Percentiles rank a stretch among this genome's conserved stretches.
Conservation (phyloP, 2,888 invertebrate species). For the Apeira syringaria region DNA sequence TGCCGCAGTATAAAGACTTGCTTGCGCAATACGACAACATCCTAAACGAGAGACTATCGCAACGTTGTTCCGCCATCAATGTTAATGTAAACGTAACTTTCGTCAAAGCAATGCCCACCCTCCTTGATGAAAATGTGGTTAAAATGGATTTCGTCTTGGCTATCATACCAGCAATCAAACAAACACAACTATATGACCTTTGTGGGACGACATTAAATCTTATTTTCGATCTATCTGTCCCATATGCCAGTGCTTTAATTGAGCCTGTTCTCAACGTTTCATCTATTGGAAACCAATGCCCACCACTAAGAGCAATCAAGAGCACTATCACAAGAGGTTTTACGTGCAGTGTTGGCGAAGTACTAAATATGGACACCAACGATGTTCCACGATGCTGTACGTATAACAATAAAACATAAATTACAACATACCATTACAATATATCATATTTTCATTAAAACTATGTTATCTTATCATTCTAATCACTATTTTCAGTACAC, state of each 20-base stretch:
- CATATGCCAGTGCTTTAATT: slow-evolving; percentile 94
- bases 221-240: slow-evolving; percentile 96
- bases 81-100: slow-evolving; percentile 97
- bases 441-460: no score
- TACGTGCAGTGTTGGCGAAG: slow-evolving; percentile 96
- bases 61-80: slow-evolving; percentile 96
- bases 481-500: slow-evolving; percentile 87
- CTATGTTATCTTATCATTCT: background rate
- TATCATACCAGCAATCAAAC: slow-evolving; percentile 93
- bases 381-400: slow-evolving; percentile 96
- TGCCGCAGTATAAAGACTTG: slow-evolving; percentile 93
- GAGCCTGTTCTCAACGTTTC: slow-evolving; percentile 95
- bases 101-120: slow-evolving; percentile 90
- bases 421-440: no score
- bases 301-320: slow-evolving; percentile 93
- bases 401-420: slow-evolving; percentile 50
- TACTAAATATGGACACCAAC: slow-evolving; percentile 95
- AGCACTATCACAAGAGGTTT: slow-evolving; percentile 95
- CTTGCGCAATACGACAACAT: slow-evolving; percentile 91
- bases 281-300: slow-evolving; percentile 96
- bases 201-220: slow-evolving; percentile 97
- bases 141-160: slow-evolving; percentile 95
- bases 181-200: slow-evolving; percentile 96
- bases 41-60: slow-evolving; percentile 92
- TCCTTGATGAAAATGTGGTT: slow-evolving; percentile 93